These are phyloP conservation scores for Sesamia nonagrioides DNA, from an alignment of 1,140 invertebrate species.

Conservation along the genomic window DNA sequence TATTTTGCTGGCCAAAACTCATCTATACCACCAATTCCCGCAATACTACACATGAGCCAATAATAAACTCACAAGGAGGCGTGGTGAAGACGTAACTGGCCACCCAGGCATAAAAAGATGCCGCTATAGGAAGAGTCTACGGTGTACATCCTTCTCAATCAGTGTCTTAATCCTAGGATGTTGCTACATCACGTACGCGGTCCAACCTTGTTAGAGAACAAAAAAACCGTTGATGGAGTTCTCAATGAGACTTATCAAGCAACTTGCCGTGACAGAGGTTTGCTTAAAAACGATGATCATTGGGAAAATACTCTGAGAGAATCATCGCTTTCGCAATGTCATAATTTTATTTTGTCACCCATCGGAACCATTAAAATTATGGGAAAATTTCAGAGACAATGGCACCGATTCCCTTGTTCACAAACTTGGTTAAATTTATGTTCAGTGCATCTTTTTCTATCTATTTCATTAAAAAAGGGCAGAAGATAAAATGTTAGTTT, in stretches of 20 bases:
- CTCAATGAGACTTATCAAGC: slow-evolving; percentile 57
- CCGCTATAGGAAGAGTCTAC: neutral
- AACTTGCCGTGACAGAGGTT: slow-evolving; percentile 54
- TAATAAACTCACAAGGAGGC: slow-evolving; percentile 39
- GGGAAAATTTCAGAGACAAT: slow-evolving; percentile 40
- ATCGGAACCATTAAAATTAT: slow-evolving; percentile 54
- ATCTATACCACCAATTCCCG: no score
- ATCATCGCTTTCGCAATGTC: slow-evolving; percentile 51
- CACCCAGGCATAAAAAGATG: neutral
- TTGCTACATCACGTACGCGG: slow-evolving; percentile 54
- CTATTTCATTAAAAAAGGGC: no score
- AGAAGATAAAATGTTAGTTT: no score
- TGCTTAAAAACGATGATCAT: slow-evolving; percentile 58
- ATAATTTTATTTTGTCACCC: slow-evolving; percentile 57
- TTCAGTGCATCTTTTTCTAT: no score
- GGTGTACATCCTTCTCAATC: neutral
- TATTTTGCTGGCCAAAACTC: no score
- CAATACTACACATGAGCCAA: no score
- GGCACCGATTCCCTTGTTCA: no score
- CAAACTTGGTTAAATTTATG: no score
- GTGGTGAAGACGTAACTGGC: neutral
- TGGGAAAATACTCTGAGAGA: slow-evolving; percentile 53
- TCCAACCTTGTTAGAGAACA: slow-evolving; percentile 54
- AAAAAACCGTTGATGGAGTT: slow-evolving; percentile 55
- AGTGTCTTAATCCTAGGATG: neutral